Base-by-base conservation (phyloP, 2,113 vertebrate genomes). In the Pandion haliaetus region DNA sequence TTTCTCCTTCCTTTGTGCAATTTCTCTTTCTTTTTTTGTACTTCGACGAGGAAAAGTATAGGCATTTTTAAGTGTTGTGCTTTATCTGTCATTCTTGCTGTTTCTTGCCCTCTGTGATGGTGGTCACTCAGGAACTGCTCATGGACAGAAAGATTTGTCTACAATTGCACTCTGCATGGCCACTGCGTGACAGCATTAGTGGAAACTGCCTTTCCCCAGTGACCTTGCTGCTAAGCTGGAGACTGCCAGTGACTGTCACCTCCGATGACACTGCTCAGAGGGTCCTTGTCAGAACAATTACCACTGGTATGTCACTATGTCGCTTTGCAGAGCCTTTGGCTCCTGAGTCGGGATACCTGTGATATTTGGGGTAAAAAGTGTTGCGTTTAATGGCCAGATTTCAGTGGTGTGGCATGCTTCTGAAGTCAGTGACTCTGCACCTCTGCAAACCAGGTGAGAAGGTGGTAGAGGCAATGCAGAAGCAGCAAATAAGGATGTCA, bases 281-380 rank as follows among this genome's bases (percentile, higher is more conserved):
- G 95, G 96, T 96, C 93, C 93, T 97, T 97, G 93, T 97, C 96
- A 97, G 54, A 97, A 90, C 96, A 96, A 97, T 97, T 97, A 96
- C 93, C 84, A 32, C 87, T 58, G 85, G 21, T 62, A 90, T 94
- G 91, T 97, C 95, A 97, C 89, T 57, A 1, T 19, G 79, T 62
- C 6, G 1, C 69, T 87, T 44, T 73, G 91, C 74, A 36, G 87
- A 83, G 90, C 85, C 82, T 78, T 42, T 76, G 80, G 72, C 88
- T 95, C 62, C 54, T 4, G 23, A 54, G 12, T 38, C 24, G 13
- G 74, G 78, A 72, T 80, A 55, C 84, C 66, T 85, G 81, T 15
- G 82, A 52, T 73, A 31, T 62, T 80, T 34, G 66, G 84, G 70
- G 86, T 50, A 15, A 71, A 58, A 90, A 34, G 17, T 3, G 0